These are phyloP conservation scores for Bambusicola thoracicus DNA, from an alignment of 2,113 vertebrate species.

Conservation along the genomic window DNA sequence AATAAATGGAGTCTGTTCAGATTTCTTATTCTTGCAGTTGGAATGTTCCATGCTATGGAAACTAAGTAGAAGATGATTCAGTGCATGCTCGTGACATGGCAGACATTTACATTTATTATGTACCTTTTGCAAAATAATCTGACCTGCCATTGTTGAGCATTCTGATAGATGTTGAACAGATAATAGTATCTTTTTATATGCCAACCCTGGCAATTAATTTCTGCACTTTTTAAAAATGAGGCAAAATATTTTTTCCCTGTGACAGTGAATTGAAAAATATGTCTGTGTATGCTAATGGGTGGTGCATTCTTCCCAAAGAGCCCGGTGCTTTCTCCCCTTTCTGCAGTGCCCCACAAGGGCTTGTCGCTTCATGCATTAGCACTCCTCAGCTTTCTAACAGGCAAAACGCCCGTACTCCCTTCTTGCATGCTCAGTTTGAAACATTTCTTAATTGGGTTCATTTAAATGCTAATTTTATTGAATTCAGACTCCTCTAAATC, in stretches of 20 bases:
- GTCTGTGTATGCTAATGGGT: not conserved
- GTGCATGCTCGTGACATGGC: not conserved
- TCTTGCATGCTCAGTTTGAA: slow-evolving; percentile 11
- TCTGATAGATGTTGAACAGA: slow-evolving; percentile 29
- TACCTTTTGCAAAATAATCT: slow-evolving; percentile 30
- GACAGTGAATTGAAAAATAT: not conserved
- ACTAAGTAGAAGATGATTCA: slow-evolving; percentile 33
- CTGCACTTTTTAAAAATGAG: slow-evolving; percentile 1
- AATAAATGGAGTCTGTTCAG: slow-evolving; percentile 60
- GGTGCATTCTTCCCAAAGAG: not conserved
- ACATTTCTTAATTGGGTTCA: slow-evolving; percentile 58
- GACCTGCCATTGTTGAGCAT: not conserved
- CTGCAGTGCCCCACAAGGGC: not conserved
- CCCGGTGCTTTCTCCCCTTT: not conserved
- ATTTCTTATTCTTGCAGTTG: slow-evolving; percentile 46
- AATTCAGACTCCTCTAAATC: slow-evolving; percentile 42
- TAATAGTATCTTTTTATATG: slow-evolving; percentile 17
- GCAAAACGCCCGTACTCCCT: not conserved
- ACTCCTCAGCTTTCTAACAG: not conserved
- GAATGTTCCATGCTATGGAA: slow-evolving; percentile 23
- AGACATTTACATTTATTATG: slow-evolving; percentile 39
- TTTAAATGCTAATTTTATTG: slow-evolving; percentile 71
- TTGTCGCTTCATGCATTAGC: not conserved
- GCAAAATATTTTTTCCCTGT: not conserved
- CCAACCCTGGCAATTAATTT: not conserved